These are phyloP conservation scores for Mixornis gularis DNA, from an alignment of 2,113 vertebrate species.

Conservation along the genomic window DNA sequence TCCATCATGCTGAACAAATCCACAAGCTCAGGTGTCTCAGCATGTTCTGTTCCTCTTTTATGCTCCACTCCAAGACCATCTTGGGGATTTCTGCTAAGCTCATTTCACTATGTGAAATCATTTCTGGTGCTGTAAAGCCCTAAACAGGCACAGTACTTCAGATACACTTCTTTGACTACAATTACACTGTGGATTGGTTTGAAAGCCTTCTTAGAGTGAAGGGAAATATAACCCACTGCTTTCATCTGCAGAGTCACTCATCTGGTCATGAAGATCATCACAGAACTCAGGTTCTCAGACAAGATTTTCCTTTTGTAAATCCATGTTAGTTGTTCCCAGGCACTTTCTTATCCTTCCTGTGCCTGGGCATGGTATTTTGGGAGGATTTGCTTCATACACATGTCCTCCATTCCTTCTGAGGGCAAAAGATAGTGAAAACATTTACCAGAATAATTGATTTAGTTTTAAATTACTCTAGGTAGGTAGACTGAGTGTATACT, in stretches of 20 bases:
- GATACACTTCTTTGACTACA: neutral
- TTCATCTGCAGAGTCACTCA: neutral
- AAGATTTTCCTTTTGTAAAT: neutral
- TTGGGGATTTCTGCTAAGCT: neutral
- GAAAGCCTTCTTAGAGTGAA: neutral
- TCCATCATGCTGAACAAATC: neutral
- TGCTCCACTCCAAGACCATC: fast-evolving
- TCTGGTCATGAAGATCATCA: neutral
- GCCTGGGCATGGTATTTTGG: fast-evolving
- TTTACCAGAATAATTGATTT: fast-evolving
- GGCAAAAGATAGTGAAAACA: neutral
- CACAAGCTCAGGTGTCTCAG: neutral
- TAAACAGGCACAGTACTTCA: neutral
- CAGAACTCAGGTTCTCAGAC: neutral
- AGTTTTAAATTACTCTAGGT: neutral
- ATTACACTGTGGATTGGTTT: neutral
- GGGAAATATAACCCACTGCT: neutral
- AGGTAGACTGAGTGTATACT: neutral
- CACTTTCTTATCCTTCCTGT: neutral
- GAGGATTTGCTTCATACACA: neutral
- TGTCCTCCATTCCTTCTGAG: neutral
- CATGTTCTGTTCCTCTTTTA: neutral
- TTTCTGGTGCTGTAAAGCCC: neutral
- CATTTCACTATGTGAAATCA: neutral
- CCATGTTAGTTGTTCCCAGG: neutral